Evolutionary conservation across 2,888 invertebrate genomes (phyloP), one percentile per base, ranked within the genome.

Genomic region (Aleiodes alternator): DNA sequence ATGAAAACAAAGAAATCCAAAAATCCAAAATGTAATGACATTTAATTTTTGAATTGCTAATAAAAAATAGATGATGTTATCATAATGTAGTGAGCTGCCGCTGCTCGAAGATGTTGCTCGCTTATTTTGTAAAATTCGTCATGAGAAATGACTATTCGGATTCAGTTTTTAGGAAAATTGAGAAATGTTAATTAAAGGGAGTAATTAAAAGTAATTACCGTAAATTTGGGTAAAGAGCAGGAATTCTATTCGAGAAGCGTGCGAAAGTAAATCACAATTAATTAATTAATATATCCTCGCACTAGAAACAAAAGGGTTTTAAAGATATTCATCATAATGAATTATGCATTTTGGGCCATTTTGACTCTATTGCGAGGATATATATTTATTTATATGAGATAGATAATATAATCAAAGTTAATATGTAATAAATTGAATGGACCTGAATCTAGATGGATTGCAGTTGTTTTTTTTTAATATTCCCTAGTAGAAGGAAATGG

Each of bases 351-450:
- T 3, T 9, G 3, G 3, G 9, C 0, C 43, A 43, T 3, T 43
- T 43, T 43, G 43, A 43, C 43, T 43, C 43, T 43, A 43, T 7
- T 7, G 9, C 11, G 43, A 43, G 43, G 9, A 43, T 43, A 56
- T 74, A 72, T 53, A 72, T 64, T 57, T 34, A 73, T 71, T 38
- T 66, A 73, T 74, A 77, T 76, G 31, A 82, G 81, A 83, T 85
- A 85, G 85, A 87, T 87, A 87, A 84, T 84, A 84, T 87, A 86
- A 86, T 86, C 82, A 86, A 86, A 86, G 84, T 85, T 84, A 86
- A 85, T 84, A 87, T 86, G 85, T 84, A 86, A 87, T 87, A 86
- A 87, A 87, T 86, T 86, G 82, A 86, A 87, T 87, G 85, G 84
- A 87, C 82, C 86, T 82, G 80, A 81, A 83, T 43, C 43, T 9